These are phyloP conservation scores for Daphoenositta chrysoptera DNA, from an alignment of 2,113 vertebrate genomes.

Conservation along the genomic window DNA sequence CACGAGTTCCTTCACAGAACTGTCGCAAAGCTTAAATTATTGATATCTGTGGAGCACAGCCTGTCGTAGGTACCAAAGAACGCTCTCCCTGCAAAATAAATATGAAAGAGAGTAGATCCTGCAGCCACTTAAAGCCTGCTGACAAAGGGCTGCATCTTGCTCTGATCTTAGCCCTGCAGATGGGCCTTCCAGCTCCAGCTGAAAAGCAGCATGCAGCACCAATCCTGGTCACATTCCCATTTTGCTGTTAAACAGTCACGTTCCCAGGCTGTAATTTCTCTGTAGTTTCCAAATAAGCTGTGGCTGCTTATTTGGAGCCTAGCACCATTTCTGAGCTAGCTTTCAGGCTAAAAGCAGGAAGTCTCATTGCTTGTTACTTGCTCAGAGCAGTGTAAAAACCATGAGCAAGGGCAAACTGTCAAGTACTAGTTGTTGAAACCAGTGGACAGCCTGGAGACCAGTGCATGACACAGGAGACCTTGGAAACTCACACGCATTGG, in stretches of 20 bases:
- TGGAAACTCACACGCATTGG: neutral
- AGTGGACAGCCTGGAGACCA: neutral
- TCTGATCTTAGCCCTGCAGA: neutral
- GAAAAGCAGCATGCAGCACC: neutral
- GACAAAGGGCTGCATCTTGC: neutral
- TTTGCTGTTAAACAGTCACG: neutral
- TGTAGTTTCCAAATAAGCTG: no score
- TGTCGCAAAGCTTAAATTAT: neutral
- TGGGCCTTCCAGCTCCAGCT: neutral
- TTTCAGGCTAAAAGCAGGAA: neutral
- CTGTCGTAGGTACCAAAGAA: neutral
- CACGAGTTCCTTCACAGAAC: neutral
- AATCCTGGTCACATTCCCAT: neutral
- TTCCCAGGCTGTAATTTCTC: neutral
- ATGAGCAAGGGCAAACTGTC: neutral
- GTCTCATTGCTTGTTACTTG: neutral
- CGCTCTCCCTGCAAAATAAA: neutral
- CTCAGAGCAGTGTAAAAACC: neutral
- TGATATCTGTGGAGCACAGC: neutral
- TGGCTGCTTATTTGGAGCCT: neutral
- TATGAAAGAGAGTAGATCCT: neutral
- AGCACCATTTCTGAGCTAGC: neutral
- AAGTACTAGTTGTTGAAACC: neutral
- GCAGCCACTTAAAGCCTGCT: neutral
- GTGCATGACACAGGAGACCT: fast-evolving